Conservation (phyloP, 2,888 invertebrate species). For the Anagyrus pseudococci region DNA sequence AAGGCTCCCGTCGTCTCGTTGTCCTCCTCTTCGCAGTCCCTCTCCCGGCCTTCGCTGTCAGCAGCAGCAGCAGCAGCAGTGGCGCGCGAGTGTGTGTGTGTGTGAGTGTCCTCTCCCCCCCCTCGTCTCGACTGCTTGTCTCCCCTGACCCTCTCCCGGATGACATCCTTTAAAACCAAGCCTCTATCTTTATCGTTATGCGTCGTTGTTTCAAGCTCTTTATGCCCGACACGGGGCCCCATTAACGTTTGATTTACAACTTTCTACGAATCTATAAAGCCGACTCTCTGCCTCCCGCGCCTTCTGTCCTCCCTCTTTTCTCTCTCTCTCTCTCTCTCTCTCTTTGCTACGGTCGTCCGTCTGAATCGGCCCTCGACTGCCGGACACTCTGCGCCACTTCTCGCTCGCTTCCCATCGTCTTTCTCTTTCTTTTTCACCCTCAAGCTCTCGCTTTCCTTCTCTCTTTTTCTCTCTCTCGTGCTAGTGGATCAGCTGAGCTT, state of each 20-base stretch:
- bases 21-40: no score
- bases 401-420: background rate
- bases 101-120: constrained; percentile 5
- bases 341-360: constrained; percentile 4
- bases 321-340: constrained; percentile 5
- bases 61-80: no score
- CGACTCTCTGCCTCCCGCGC: constrained; percentile 13
- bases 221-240: constrained; percentile 57
- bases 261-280: constrained; percentile 59
- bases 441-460: background rate
- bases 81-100: background rate
- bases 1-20: no score
- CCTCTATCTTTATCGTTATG: constrained; percentile 60
- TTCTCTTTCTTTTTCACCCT: constrained; percentile 1
- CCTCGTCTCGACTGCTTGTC: constrained; percentile 8
- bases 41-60: no score
- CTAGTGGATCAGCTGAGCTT: constrained; percentile 8
- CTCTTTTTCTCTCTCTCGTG: background rate
- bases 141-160: constrained; percentile 21
- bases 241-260: constrained; percentile 62
- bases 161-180: constrained; percentile 40
- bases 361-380: background rate
- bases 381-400: background rate
- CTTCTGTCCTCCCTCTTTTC: no score
- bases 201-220: constrained; percentile 60